Percentiles rank a stretch among this genome's conserved stretches.
Evolutionary conservation across 37 sponge, comb jelly and placozoan genomes (phyloP).

Genomic region (Mnemiopsis leidyi): DNA sequence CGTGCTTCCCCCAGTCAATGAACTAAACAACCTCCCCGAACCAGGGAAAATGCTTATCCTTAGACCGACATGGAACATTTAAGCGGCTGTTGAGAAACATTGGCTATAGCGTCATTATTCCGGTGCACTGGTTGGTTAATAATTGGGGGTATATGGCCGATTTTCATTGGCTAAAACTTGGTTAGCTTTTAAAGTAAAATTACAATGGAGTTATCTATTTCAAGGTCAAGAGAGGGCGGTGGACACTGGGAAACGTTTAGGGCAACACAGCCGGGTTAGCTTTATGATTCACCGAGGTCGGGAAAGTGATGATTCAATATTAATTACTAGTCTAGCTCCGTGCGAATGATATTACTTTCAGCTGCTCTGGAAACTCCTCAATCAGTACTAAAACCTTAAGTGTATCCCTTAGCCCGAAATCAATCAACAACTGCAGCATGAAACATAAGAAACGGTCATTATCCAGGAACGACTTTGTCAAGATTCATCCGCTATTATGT

Average conservation of each 20-base stretch:
- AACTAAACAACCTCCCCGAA: neutral
- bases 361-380: neutral
- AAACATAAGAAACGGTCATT: no score
- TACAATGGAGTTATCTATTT: neutral
- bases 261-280: neutral
- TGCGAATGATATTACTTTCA: neutral
- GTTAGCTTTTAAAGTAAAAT: neutral
- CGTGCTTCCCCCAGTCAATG: neutral
- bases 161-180: neutral
- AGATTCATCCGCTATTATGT: no score
- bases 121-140: neutral
- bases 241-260: neutral
- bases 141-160: neutral
- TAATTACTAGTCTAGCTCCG: neutral
- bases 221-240: neutral
- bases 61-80: neutral
- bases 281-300: neutral
- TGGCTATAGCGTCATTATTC: neutral
- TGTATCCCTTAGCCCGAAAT: neutral
- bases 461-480: no score
- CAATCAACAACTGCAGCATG: neutral
- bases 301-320: neutral
- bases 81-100: neutral
- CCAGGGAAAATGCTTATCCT: neutral
- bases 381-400: neutral